These are phyloP conservation scores for Margaritifera margaritifera DNA, from an alignment of 2,888 invertebrate species.

Conservation along the genomic window DNA sequence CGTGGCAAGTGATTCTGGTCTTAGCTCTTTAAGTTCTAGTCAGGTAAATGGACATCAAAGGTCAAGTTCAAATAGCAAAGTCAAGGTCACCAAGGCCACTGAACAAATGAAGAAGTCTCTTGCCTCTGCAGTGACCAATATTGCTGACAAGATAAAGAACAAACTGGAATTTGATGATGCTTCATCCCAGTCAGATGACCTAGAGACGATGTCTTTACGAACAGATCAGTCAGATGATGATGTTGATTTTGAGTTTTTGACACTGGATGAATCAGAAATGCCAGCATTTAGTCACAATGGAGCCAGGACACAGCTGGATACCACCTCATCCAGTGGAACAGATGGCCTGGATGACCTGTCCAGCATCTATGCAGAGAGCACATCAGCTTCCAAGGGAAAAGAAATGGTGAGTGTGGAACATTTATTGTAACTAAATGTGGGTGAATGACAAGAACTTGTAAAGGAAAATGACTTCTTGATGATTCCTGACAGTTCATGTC, in stretches of 20 bases:
- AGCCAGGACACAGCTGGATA: conserved; percentile 44
- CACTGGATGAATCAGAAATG: conserved; percentile 73
- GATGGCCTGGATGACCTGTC: conserved; percentile 51
- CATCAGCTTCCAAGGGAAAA: conserved; percentile 53
- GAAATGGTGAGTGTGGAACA: conserved; percentile 42
- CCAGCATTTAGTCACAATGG: conserved; percentile 75
- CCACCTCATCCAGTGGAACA: conserved; percentile 23
- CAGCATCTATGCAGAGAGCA: conserved; percentile 59
- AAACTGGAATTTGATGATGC: conserved; percentile 57
- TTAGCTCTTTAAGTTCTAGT: conserved; percentile 35
- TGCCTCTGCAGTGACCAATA: conserved; percentile 85
- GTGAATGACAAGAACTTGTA: too few relatives aligned
- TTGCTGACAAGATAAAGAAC: conserved; percentile 76
- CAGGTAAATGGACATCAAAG: conserved; percentile 19
- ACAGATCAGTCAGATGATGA: conserved; percentile 92
- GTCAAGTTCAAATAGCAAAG: conserved; percentile 31
- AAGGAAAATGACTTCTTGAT: too few relatives aligned
- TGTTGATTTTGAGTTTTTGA: conserved; percentile 85
- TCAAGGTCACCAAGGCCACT: conserved; percentile 23
- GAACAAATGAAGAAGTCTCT: conserved; percentile 84
- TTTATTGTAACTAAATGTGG: not conserved
- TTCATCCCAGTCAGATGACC: conserved; percentile 76
- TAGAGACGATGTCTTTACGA: conserved; percentile 81
- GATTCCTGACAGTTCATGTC: too few relatives aligned
- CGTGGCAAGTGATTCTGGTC: conserved; percentile 52